phyloP scores from a whole-genome alignment of 2,113 vertebrate genomes.

The Buteo buteo region DNA sequence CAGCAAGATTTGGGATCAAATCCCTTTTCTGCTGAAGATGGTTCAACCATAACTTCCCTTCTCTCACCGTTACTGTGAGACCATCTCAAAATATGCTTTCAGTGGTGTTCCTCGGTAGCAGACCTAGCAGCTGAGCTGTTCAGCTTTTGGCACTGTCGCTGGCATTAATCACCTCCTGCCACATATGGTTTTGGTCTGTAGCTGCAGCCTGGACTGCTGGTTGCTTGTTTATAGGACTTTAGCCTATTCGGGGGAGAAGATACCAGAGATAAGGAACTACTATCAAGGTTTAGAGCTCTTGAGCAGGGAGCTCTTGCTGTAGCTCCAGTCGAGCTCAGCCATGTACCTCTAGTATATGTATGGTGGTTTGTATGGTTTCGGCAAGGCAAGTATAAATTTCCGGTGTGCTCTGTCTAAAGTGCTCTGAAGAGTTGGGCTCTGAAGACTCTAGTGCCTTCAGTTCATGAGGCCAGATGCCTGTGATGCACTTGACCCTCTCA shows the following conservation, averaged over 20 bases:
- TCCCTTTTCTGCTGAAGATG: background rate
- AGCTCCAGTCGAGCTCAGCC: background rate
- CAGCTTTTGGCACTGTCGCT: background rate
- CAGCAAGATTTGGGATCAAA: background rate
- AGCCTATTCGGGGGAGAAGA: background rate
- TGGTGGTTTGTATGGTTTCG: background rate
- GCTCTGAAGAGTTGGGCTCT: background rate
- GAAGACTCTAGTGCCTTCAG: background rate
- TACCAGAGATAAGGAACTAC: background rate
- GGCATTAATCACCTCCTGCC: background rate
- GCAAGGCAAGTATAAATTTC: background rate
- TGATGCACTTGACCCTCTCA: background rate
- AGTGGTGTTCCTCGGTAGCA: background rate
- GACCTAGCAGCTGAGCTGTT: background rate
- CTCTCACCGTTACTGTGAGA: background rate
- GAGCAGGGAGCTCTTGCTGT: background rate
- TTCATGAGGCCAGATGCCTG: background rate
- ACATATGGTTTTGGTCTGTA: background rate
- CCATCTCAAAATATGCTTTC: background rate
- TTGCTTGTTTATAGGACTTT: background rate
- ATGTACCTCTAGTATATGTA: rapidly evolving
- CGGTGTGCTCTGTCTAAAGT: background rate
- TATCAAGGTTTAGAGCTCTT: background rate
- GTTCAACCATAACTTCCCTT: background rate
- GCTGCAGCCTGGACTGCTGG: background rate